Percentiles rank a stretch among this genome's conserved stretches.
Evolutionary conservation across 2,888 invertebrate species (phyloP).

Genomic region (Alloplasta piceator): DNA sequence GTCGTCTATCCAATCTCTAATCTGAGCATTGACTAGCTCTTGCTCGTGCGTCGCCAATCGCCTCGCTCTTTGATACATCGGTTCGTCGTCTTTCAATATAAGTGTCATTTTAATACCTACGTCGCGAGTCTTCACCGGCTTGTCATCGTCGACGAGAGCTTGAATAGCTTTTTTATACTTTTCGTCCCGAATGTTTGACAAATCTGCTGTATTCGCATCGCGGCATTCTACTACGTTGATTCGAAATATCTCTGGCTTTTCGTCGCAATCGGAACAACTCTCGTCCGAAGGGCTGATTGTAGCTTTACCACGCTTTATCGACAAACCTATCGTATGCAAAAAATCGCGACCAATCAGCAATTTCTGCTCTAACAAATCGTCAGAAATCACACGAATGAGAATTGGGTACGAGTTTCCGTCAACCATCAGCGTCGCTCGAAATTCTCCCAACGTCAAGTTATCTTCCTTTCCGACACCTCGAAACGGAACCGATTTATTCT

Average conservation of each 20-base stretch:
- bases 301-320: constrained; percentile 11
- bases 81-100: constrained; percentile 72
- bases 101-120: constrained; percentile 71
- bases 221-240: constrained; percentile 2
- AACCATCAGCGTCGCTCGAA: constrained; percentile 11
- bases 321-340: constrained; percentile 1
- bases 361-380: constrained; percentile 8
- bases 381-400: constrained; percentile 18
- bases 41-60: constrained; percentile 68
- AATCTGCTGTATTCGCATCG: constrained; percentile 4
- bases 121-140: constrained; percentile 64
- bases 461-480: constrained; percentile 16
- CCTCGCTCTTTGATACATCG: constrained; percentile 69
- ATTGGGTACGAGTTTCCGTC: constrained; percentile 25
- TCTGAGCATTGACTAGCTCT: constrained; percentile 69
- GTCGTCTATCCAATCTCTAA: constrained; percentile 74
- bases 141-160: constrained; percentile 56
- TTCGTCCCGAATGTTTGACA: not conserved
- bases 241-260: not conserved
- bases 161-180: not conserved
- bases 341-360: constrained; percentile 27
- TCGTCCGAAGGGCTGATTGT: constrained; percentile 3
- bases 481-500: constrained; percentile 9
- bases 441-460: constrained; percentile 32
- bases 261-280: not conserved